These are phyloP conservation scores for Chlorops oryzae DNA, from an alignment of 1,140 invertebrate genomes.

Conservation along the genomic window DNA sequence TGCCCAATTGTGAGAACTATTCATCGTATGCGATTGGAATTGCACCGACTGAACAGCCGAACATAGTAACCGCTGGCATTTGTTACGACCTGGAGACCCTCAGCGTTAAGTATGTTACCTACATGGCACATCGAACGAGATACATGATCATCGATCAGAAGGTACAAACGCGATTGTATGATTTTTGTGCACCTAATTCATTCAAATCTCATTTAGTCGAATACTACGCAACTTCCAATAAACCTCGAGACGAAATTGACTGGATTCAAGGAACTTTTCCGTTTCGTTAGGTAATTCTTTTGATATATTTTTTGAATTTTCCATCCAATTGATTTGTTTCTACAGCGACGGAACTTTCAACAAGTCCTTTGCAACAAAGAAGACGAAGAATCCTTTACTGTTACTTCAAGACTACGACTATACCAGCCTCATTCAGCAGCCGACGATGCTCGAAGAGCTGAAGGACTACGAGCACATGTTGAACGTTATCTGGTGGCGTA, in stretches of 20 bases:
- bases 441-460: neutral
- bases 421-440: neutral
- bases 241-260: too few species aligned
- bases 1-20: slow-evolving; percentile 5
- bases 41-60: neutral
- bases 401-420: neutral
- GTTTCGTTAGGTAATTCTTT: neutral
- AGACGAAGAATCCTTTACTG: neutral
- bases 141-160: neutral
- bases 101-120: slow-evolving; percentile 5
- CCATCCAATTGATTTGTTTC: neutral
- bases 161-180: too few species aligned
- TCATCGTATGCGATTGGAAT: slow-evolving; percentile 5
- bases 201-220: too few species aligned
- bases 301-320: neutral
- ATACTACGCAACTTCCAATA: too few species aligned
- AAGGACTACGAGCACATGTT: slow-evolving; percentile 6
- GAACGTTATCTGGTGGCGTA: slow-evolving; percentile 9
- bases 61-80: slow-evolving; percentile 4
- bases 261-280: too few species aligned
- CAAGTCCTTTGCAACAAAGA: neutral
- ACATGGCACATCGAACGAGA: neutral
- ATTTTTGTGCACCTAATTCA: too few species aligned
- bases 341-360: slow-evolving; percentile 4
- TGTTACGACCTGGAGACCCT: slow-evolving; percentile 8